Base-by-base conservation (phyloP, 2,888 invertebrate species). In the Macropis europaea region DNA sequence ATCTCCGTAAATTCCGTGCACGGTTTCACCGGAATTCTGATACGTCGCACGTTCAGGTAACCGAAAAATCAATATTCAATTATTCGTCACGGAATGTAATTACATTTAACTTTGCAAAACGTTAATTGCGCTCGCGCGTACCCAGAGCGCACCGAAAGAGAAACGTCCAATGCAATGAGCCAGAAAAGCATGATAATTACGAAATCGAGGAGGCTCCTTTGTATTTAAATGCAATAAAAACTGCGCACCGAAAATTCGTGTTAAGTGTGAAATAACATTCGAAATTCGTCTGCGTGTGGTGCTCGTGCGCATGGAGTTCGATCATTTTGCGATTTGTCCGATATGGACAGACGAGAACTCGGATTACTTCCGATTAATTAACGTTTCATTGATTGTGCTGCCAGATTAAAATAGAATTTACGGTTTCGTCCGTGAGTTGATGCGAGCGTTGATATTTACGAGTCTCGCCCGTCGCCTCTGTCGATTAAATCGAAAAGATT, bases 351-450 rank as follows among this genome's bases (percentile, higher is more conserved):
- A 17, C 11, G 13, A 2, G 15, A 28, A 6, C 9, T 13, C 52
- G 11, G 30, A 48, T 57, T 30, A 30, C 24, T 15, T 34, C 7
- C 45, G 56, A 47, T 52, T 68, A 59, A 48, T 70, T 38, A 59
- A 54, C 52, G 45, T 50, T 54, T 54, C 48, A 40, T 68, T 50
- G 28, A 43, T 45, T 52, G 30, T 19, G 28, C n/a, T 24, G 7
- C 11, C 43, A 11, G 57, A 72, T 52, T 57, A 50, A 73, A 70
- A 45, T 50, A 40, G 28, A 34, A 64, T 73, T 73, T 64, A 48
- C 34, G 15, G n/a, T 13, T 38, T 34, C 22, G 22, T 36, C 19
- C 26, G 11, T 2, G 24, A 36, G 36, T n/a, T 48, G 34, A 53
- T 24, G 36, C 7, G 7, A 40, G 19, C 40, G 3, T n/a, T 5